Base-by-base conservation (phyloP, 2,113 vertebrate genomes). In the Tursiops truncatus region DNA sequence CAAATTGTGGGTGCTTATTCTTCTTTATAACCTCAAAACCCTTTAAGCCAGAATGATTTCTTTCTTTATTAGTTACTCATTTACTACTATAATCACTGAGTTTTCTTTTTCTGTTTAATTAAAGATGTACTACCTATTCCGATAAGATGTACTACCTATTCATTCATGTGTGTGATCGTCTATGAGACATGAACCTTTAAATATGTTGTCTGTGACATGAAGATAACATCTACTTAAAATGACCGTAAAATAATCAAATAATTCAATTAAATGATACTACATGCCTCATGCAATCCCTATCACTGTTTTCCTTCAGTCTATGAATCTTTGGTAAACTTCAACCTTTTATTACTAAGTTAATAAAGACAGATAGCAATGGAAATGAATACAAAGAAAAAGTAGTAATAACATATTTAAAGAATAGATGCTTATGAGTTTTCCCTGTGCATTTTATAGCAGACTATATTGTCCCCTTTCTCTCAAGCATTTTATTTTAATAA, bases 401-500 rank as follows among this genome's bases (percentile, higher is more conserved):
- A 44, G 12, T 84, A 82, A 44, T 11, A 18, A 33, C 21, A 60
- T 44, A 83, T 58, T 94, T 84, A 85, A 73, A 65, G 11, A 60
- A 84, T 63, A 81, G 70, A 77, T 18, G 14, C 26, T 81, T 82
- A 88, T 94, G 7, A 50, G 50, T 50, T 77, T 95, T 7, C 15
- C 50, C 9, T 23, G 33, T 71, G 47, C 18, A 74, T 93, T 96
- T 44, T 86, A 38, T 60, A 62, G 38, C 38, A 95, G 21, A n/a
- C 5, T 70, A 8, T 63, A 94, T 60, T 73, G 3, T 92, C 25
- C 18, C 0, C 65, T 83, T 87, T 33, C 14, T 53, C 38, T 74
- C 71, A 73, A 68, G 62, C 17, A 74, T 90, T 93, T 95, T 91
- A 70, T 89, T 96, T 96, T 89, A 94, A 91, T 79, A 95, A 62